Conservation (phyloP, 2,113 vertebrate species). For the Echinops telfairi region DNA sequence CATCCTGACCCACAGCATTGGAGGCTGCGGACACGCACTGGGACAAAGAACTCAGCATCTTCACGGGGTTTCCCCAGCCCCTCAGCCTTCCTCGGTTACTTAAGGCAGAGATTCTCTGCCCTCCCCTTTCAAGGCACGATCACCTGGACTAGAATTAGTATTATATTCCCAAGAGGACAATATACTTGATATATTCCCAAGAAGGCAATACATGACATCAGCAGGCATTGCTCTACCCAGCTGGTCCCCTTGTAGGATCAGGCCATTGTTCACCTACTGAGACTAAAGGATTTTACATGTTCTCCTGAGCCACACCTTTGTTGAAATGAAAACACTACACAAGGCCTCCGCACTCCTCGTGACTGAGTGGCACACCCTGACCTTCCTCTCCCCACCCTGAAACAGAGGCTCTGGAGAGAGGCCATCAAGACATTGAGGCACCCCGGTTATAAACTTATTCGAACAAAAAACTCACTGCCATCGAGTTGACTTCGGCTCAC, state of each 20-base stretch:
- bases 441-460: background rate
- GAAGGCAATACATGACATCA: background rate
- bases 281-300: background rate
- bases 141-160: background rate
- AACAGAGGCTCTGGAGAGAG: background rate
- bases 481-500: too few relatives aligned
- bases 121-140: background rate
- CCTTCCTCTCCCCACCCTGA: background rate
- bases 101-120: rapidly evolving
- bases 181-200: too few relatives aligned
- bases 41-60: background rate
- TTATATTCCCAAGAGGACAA: background rate
- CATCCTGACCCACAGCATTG: background rate
- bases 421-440: too few relatives aligned
- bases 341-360: background rate
- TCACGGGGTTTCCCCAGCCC: background rate
- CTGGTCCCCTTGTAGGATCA: rapidly evolving
- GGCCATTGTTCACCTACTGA: background rate
- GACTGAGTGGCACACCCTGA: background rate
- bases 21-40: background rate
- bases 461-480: too few relatives aligned
- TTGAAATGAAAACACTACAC: too few relatives aligned
- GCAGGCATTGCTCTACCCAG: background rate
- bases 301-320: background rate
- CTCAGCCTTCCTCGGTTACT: background rate